Evolutionary conservation across 1,140 invertebrate genomes (phyloP), one percentile per base, ranked within the genome.

Genomic region (Aphelinus atriplicis): DNA sequence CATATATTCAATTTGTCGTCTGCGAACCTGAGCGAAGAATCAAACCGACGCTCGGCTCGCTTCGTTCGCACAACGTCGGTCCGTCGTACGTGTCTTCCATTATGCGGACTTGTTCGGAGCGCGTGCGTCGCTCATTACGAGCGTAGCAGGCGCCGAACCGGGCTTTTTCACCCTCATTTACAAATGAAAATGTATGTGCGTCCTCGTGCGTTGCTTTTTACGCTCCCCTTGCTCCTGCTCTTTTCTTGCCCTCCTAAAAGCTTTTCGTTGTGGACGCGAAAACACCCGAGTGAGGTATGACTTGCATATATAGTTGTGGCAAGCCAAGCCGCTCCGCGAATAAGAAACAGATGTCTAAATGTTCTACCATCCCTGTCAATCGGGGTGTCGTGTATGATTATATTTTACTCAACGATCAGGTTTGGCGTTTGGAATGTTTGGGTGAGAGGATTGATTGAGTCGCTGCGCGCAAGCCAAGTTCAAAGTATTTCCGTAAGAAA

Each of bases 1-100:
- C 71, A 73, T 73, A 26, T 26, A 73, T 74, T 74, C 72, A 68
- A 68, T 74, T 68, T 67, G 50, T 46, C 57, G 26, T 10, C 51
- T 58, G 68, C 67, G 65, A 68, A 45, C 9, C 65, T 47, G 48
- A 55, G 50, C 58, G 61, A 70, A 26, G 26, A 75, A 75, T 75
- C 73, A 43, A 65, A 70, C 45, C 66, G 7, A 2, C 42, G 62
- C 55, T 42, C 45, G 51, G 45, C 43, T 63, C 60, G 42, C n/a
- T 47, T 58, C 45, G 7, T 67, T 67, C 10, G 26, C 26, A 26
- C 26, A 26, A 26, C 26, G 26, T 26, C 26, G 26, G 26, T 26
- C 26, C 26, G 26, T 0, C 26, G 26, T 26, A 26, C 26, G 50
- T 55, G 2, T 50, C 61, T 2, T 68, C n/a, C 58, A 57, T 75